Conservation (phyloP, 2,888 invertebrate genomes). For the Ochropleura plecta region DNA sequence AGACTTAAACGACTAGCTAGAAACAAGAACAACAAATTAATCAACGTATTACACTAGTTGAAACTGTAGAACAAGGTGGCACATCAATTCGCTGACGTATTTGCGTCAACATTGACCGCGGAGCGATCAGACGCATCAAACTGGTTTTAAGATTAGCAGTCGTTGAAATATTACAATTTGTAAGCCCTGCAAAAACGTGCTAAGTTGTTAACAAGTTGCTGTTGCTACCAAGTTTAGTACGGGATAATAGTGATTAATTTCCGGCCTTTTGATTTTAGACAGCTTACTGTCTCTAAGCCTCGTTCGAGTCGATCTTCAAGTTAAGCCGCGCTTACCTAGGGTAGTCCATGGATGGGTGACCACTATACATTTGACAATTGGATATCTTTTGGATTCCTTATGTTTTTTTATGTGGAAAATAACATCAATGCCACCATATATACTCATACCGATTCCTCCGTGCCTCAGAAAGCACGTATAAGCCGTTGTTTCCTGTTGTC, state of each 20-base stretch:
- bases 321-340: not conserved
- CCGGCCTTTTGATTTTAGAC: conserved; percentile 27
- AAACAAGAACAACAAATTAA: conserved; percentile 46
- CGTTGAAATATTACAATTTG: conserved; percentile 47
- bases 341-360: not conserved
- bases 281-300: not conserved
- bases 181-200: conserved; percentile 49
- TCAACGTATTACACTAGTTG: conserved; percentile 44
- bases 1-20: conserved; percentile 12
- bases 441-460: not conserved
- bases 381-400: too few relatives aligned
- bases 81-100: conserved; percentile 56
- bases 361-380: too few relatives aligned
- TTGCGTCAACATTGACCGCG: conserved; percentile 55
- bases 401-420: too few relatives aligned
- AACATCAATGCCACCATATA: too few relatives aligned
- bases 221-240: conserved; percentile 1
- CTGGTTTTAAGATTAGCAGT: conserved; percentile 57
- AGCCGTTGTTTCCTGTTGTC: not conserved
- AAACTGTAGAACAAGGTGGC: conserved; percentile 41
- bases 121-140: conserved; percentile 47
- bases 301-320: not conserved
- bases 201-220: conserved; percentile 42
- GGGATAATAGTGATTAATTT: conserved; percentile 29
- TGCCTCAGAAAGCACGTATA: not conserved